phyloP scores from a whole-genome alignment of 2,797 vertebrate genomes.

The Falco cherrug region DNA sequence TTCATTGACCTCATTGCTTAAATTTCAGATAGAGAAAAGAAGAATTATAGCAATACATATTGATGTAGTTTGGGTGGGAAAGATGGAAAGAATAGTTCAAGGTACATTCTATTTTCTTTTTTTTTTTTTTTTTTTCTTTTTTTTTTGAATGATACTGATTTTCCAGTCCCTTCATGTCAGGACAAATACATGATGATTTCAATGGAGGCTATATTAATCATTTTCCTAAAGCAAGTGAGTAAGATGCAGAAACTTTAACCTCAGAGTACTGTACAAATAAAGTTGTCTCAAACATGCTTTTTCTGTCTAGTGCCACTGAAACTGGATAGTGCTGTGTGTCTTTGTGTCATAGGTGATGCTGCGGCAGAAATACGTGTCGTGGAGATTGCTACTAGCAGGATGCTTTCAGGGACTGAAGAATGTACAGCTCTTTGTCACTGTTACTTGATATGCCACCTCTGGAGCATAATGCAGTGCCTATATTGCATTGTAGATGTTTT shows the following conservation, averaged over 20 bases:
- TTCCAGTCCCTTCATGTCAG: background rate
- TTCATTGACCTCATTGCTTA: background rate
- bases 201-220: background rate
- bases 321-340: background rate
- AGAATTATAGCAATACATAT: background rate
- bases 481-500: background rate
- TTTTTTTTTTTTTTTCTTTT: background rate
- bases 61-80: background rate
- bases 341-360: background rate
- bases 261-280: background rate
- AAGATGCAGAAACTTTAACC: background rate
- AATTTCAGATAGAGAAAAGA: background rate
- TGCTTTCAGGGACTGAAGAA: background rate
- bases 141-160: background rate
- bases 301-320: background rate
- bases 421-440: background rate
- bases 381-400: background rate
- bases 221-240: background rate
- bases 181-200: background rate
- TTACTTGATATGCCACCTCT: background rate
- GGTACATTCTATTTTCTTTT: background rate
- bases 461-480: background rate
- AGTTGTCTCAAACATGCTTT: background rate
- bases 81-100: background rate
- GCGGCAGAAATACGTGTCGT: background rate